Evolutionary conservation across 2,113 vertebrate species (phyloP), one percentile per base, ranked within the genome.

Genomic region (Chaetura pelagica): DNA sequence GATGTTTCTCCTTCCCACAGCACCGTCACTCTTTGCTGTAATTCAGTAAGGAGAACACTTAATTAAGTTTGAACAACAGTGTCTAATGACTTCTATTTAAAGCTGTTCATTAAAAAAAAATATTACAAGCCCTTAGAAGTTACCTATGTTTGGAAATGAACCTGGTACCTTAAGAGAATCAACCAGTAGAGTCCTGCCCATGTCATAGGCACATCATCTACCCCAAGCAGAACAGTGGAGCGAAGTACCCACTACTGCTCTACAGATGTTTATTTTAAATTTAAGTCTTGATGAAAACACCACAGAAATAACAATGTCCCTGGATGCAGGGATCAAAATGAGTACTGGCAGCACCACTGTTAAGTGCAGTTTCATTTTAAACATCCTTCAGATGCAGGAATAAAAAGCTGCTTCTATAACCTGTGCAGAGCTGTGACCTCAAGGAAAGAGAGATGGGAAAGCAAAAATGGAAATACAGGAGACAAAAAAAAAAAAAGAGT

Each of bases 1-100:
- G 89, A 91, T 64, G 54, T 75, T 94, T 94, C 81, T 92, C 89
- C 2, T 4, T 95, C 84, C 80, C 88, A 35, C 61, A 72, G 86
- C 21, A 73, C 93, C 0, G 15, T 91, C 89, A 74, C 81, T 93
- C 92, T 94, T 91, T 38, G 81, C 94, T 84, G 77, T 75, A 97
- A 97, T 94, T 96, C 93, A 95, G 94, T 76, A 84, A 87, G 94
- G 80, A 94, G 95, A 93, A 91, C 66, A 95, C 91, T 93, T 95
- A 97, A 96, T 97, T 97, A 96, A 93, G 94, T 94, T 94, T 94
- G 89, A 96, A 96, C 94, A 97, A 97, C 95, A 94, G 89, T 75
- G 66, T 21, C 62, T 96, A 96, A 97, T 95, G 87, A 93, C 93
- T 97, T 95, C 94, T 96, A 95, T 91, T 95, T 95, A 96, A 97